phyloP scores from a whole-genome alignment of 2,888 invertebrate species.

The Drosophila multiciliata region DNA sequence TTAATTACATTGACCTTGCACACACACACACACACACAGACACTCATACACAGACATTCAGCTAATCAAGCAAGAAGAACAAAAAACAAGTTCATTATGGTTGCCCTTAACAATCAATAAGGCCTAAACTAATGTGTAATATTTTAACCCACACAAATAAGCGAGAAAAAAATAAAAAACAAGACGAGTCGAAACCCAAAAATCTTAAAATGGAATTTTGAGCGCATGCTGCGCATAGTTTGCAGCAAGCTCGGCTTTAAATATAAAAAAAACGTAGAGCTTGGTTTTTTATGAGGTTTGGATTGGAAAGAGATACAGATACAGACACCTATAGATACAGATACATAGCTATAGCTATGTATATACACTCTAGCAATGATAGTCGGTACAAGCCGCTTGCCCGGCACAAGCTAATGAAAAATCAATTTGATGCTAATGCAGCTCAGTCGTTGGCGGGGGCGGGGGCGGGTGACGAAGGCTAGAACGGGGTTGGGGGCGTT shows the following conservation, averaged over 20 bases:
- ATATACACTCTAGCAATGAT: neutral
- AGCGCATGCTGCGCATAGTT: slow-evolving; percentile 61
- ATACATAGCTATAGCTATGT: neutral
- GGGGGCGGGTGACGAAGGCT: neutral
- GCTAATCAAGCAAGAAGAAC: neutral
- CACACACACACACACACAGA: slow-evolving; percentile 1
- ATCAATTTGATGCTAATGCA: slow-evolving; percentile 69
- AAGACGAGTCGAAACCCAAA: slow-evolving; percentile 18
- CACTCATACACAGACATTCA: neutral
- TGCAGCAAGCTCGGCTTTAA: slow-evolving; percentile 44
- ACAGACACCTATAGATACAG: too few relatives aligned
- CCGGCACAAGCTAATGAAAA: slow-evolving; percentile 70
- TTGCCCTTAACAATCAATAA: slow-evolving; percentile 48
- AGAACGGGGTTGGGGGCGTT: slow-evolving; percentile 22
- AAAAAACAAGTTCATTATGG: slow-evolving; percentile 62
- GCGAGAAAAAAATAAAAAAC: neutral
- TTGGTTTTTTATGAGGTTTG: slow-evolving; percentile 31
- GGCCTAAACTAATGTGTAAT: slow-evolving; percentile 62
- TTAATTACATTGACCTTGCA: slow-evolving; percentile 57
- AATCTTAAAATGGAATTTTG: slow-evolving; percentile 55
- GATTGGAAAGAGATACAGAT: too few relatives aligned
- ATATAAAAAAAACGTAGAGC: slow-evolving; percentile 28
- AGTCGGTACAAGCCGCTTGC: slow-evolving; percentile 49
- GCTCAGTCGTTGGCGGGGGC: slow-evolving; percentile 13
- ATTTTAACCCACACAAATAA: slow-evolving; percentile 52